These are phyloP conservation scores for Trichonephila clavipes DNA, from an alignment of 1,140 invertebrate species.

Conservation along the genomic window DNA sequence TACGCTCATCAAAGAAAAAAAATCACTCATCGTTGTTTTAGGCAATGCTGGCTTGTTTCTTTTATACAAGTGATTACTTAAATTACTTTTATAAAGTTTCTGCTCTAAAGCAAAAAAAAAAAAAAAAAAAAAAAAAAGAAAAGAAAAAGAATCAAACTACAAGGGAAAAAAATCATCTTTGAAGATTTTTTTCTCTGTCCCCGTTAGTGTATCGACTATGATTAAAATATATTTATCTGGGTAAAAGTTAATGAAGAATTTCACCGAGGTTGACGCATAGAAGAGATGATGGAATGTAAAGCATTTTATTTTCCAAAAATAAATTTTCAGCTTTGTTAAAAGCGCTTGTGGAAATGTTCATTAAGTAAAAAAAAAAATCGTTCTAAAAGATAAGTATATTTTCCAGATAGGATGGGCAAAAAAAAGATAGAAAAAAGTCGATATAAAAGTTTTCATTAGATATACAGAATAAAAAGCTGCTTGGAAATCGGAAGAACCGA, in stretches of 20 bases:
- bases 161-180: not conserved
- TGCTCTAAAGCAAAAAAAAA: too few species aligned
- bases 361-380: not conserved
- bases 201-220: not conserved
- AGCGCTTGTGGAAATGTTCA: not conserved
- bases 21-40: not conserved
- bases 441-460: not conserved
- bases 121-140: not conserved
- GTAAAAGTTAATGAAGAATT: not conserved
- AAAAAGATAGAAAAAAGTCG: not conserved
- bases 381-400: not conserved
- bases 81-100: constrained; percentile 20
- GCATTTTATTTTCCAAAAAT: not conserved
- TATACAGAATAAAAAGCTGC: not conserved
- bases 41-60: not conserved
- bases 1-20: not conserved
- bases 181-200: not conserved
- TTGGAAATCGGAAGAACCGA: not conserved
- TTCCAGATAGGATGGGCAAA: not conserved
- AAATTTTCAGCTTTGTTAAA: not conserved
- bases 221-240: constrained; percentile 25
- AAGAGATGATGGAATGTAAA: not conserved
- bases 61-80: not conserved
- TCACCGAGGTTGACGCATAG: not conserved
- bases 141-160: not conserved